These are phyloP conservation scores for Zaprionus obscuricornis DNA, from an alignment of 2,888 invertebrate genomes.

Conservation along the genomic window DNA sequence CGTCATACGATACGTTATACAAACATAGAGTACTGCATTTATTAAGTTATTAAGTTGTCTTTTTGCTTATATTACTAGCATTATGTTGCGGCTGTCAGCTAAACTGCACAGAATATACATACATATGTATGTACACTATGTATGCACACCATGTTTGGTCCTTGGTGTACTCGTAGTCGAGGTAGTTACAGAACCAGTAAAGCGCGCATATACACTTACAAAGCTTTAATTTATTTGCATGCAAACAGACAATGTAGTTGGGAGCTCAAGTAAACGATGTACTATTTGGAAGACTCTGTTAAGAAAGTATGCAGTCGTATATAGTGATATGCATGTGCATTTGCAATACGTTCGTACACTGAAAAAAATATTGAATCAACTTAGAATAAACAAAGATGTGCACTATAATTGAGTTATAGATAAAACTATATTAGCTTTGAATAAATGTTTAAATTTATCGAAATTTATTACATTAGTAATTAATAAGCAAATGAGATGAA, in stretches of 20 bases:
- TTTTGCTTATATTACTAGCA: constrained; percentile 14
- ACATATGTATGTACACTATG: not conserved
- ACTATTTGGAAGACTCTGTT: constrained; percentile 5
- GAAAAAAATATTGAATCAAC: too few species aligned
- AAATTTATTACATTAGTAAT: too few species aligned
- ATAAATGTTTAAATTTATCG: too few species aligned
- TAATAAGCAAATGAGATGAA: too few species aligned
- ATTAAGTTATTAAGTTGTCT: constrained; percentile 64
- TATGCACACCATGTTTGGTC: too few species aligned
- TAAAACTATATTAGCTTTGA: too few species aligned
- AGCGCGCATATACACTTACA: constrained; percentile 31
- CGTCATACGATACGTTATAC: constrained; percentile 16
- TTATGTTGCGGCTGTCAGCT: constrained; percentile 19
- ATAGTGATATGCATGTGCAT: not conserved
- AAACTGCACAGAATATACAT: constrained; percentile 7
- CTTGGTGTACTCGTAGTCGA: constrained; percentile 1
- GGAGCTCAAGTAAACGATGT: constrained; percentile 20
- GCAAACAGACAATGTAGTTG: constrained; percentile 52
- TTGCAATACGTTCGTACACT: not conserved
- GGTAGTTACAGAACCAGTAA: constrained; percentile 4
- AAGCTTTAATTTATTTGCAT: constrained; percentile 58
- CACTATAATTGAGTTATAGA: too few species aligned
- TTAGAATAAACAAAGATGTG: too few species aligned
- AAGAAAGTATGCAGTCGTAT: constrained; percentile 3
- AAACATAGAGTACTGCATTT: constrained; percentile 32